Evolutionary conservation across 2,888 invertebrate genomes (phyloP).

Genomic region (Anarsia innoxiella): DNA sequence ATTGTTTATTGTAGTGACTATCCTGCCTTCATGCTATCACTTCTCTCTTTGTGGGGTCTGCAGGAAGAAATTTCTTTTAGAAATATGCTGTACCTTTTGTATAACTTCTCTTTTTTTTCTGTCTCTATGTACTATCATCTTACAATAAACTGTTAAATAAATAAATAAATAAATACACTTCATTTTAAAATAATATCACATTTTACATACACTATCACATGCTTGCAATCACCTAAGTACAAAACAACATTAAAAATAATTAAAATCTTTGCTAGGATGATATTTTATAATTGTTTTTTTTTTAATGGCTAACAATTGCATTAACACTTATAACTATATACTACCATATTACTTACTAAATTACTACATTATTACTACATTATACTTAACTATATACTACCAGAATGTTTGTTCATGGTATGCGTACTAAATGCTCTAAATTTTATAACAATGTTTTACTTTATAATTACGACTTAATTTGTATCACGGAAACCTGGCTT

Average conservation of each 20-base stretch:
- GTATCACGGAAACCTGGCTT: slow-evolving; percentile 2
- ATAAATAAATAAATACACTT: too few relatives aligned
- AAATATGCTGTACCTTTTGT: too few relatives aligned
- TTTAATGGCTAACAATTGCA: neutral
- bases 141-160: too few relatives aligned
- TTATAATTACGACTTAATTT: neutral
- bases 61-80: too few relatives aligned
- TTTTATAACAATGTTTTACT: slow-evolving; percentile 1
- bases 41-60: too few relatives aligned
- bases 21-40: too few relatives aligned
- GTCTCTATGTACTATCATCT: too few relatives aligned
- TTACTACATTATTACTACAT: too few relatives aligned
- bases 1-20: too few relatives aligned
- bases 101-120: too few relatives aligned
- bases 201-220: neutral
- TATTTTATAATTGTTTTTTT: too few relatives aligned
- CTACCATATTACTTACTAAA: neutral
- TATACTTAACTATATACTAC: too few relatives aligned
- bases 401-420: slow-evolving; percentile 2
- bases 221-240: neutral
- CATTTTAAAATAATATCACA: neutral
- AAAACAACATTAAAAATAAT: neutral
- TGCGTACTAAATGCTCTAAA: neutral
- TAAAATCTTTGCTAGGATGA: neutral
- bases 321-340: neutral